phyloP scores from a whole-genome alignment of 2,113 vertebrate species.

The Anhinga anhinga region DNA sequence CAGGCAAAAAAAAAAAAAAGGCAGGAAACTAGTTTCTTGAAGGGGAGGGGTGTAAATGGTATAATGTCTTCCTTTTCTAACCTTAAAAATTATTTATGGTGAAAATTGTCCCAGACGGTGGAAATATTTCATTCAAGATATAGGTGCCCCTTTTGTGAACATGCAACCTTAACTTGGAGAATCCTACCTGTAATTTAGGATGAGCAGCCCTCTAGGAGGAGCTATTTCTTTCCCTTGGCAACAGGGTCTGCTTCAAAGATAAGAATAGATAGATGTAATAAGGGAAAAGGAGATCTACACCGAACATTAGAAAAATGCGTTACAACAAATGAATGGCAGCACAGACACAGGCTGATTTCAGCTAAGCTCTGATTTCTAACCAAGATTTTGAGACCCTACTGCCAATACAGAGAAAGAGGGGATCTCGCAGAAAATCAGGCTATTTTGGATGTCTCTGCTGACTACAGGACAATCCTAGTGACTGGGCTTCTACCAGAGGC shows the following conservation, averaged over 20 bases:
- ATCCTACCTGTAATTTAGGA: not conserved
- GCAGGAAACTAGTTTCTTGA: not conserved
- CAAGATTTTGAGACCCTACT: not conserved
- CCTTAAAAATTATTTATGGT: not conserved
- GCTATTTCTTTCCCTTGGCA: not conserved
- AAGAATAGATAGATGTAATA: not conserved
- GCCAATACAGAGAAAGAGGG: not conserved
- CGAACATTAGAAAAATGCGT: accelerated
- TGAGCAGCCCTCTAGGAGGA: not conserved
- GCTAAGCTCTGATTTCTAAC: not conserved
- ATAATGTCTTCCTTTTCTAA: not conserved
- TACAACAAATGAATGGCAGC: not conserved
- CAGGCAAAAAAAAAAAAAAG: not conserved
- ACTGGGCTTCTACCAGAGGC: not conserved
- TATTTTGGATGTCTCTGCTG: not conserved
- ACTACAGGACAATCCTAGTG: not conserved
- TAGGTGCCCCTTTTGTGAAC: not conserved
- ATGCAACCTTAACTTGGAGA: not conserved
- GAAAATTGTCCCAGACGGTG: not conserved
- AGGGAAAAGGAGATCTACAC: not conserved
- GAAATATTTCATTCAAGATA: not conserved
- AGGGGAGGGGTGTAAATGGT: not conserved
- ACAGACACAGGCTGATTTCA: not conserved
- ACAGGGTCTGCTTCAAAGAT: not conserved
- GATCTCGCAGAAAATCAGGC: not conserved